A percentile compares a stretch with the other conserved stretches of the same genome.
phyloP scores from a whole-genome alignment of 2,113 vertebrate genomes.

The Dasyornis broadbenti region DNA sequence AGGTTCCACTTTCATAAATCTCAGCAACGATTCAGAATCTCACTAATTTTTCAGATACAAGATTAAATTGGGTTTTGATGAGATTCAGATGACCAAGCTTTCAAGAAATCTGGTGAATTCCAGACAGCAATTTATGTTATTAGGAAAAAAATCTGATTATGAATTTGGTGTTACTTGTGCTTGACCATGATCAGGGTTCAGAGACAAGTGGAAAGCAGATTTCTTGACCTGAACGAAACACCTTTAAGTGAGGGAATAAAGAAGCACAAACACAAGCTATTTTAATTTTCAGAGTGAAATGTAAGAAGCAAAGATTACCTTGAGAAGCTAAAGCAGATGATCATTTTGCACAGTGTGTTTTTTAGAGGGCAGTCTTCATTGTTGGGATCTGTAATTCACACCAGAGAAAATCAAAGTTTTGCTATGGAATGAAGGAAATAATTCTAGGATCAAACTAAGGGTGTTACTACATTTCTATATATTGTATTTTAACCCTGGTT shows the following conservation, averaged over 20 bases:
- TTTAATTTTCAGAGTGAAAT: not conserved
- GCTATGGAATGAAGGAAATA: not conserved
- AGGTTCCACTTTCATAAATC: not conserved
- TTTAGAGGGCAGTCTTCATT: not conserved
- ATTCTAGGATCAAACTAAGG: not conserved
- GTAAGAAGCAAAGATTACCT: not conserved
- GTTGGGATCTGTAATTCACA: not conserved
- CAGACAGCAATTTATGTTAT: not conserved
- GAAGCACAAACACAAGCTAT: not conserved
- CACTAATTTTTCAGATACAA: not conserved
- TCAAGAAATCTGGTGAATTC: not conserved
- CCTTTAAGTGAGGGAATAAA: not conserved
- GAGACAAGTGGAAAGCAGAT: not conserved
- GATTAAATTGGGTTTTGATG: not conserved
- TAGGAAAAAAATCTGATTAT: not conserved
- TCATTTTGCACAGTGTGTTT: not conserved
- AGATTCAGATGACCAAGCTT: not conserved
- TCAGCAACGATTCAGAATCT: not conserved
- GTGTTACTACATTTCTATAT: not conserved
- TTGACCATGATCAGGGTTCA: not conserved
- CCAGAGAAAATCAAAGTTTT: not conserved
- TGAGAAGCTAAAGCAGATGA: not conserved
- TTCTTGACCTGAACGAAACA: not conserved
- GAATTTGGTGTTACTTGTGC: not conserved
- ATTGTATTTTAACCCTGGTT: not conserved